Evolutionary conservation across 2,113 vertebrate genomes (phyloP), one percentile per base, ranked within the genome.

Genomic region (Oncorhynchus mykiss): DNA sequence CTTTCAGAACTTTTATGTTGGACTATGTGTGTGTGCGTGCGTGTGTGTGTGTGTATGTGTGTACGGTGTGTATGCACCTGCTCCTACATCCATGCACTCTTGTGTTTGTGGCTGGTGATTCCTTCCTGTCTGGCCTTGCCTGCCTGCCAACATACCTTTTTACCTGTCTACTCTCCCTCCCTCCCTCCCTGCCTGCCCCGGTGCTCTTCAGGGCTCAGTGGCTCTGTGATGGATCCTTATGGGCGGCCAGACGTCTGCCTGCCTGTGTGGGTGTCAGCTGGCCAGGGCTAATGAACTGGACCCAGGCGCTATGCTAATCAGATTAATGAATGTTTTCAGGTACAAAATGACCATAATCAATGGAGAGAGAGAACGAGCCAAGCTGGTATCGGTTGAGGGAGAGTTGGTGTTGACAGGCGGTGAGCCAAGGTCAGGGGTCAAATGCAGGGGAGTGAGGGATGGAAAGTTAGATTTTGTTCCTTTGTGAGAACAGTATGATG

Each of bases 261-360:
- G 78, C 57, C n/a, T 1, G 25, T 18, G n/a, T 62, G 64, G 79
- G 82, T 78, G 88, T 89, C 87, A 91, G 89, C 90, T 88, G 87
- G 87, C 77, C 82, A 82, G 80, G 86, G 85, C 82, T 91, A 91
- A 90, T 92, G 90, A 91, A 87, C 87, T 91, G 87, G 77, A 87
- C 89, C 87, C 87, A 88, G 82, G 85, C 88, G 79, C 83, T 80
- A 75, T 87, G 85, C 87, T 88, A 87, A 89, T 92, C 84, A 90
- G 89, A 91, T 90, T 91, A 93, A 92, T 92, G 89, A 86, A 79
- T 87, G 78, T 86, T 81, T 88, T 90, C 88, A 91, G 88, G 84
- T 87, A 83, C 81, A 85, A 90, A 92, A 90, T 83, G 76, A 89
- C 79, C 80, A 83, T 82, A 90, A 90, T 91, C 89, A 89, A 90